Evolutionary conservation across 2,888 invertebrate species (phyloP).

Genomic region (Linnaemya vulpina): DNA sequence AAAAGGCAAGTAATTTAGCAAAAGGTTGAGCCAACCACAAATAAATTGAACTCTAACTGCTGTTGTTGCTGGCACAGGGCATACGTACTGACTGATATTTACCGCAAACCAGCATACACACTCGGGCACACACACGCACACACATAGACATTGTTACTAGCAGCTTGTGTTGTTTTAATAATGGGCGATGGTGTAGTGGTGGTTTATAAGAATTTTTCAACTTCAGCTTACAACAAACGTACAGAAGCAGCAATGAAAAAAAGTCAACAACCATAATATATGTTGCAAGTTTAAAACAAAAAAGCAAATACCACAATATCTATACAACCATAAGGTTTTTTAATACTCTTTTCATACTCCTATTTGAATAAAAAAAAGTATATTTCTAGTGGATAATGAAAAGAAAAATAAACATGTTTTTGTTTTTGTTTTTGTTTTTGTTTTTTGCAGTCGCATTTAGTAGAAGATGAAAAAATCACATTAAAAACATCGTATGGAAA

Average conservation of each 20-base stretch:
- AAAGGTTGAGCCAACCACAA: slow-evolving; percentile 73
- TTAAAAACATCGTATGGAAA: slow-evolving; percentile 26
- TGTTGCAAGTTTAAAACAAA: slow-evolving; percentile 62
- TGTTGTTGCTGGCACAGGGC: slow-evolving; percentile 22
- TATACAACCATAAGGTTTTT: slow-evolving; percentile 48
- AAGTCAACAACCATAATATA: slow-evolving; percentile 68
- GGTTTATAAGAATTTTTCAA: slow-evolving; percentile 45
- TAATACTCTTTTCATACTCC: neutral
- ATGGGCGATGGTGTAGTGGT: slow-evolving; percentile 26
- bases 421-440: no score
- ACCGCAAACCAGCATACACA: slow-evolving; percentile 39
- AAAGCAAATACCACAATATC: slow-evolving; percentile 50
- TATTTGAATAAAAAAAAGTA: slow-evolving; percentile 23
- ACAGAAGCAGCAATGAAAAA: slow-evolving; percentile 38
- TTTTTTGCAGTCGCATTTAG: slow-evolving; percentile 10
- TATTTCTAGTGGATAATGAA: slow-evolving; percentile 65
- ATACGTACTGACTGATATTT: slow-evolving; percentile 3
- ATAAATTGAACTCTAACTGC: slow-evolving; percentile 72
- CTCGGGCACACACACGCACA: neutral
- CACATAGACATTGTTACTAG: slow-evolving; percentile 25
- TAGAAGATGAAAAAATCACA: slow-evolving; percentile 17
- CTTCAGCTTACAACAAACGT: slow-evolving; percentile 33
- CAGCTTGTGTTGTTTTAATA: slow-evolving; percentile 58
- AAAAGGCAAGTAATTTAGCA: slow-evolving; percentile 55
- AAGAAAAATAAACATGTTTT: slow-evolving; percentile 58